Base-by-base conservation (phyloP, 1,140 invertebrate species). In the Tribolium madens region DNA sequence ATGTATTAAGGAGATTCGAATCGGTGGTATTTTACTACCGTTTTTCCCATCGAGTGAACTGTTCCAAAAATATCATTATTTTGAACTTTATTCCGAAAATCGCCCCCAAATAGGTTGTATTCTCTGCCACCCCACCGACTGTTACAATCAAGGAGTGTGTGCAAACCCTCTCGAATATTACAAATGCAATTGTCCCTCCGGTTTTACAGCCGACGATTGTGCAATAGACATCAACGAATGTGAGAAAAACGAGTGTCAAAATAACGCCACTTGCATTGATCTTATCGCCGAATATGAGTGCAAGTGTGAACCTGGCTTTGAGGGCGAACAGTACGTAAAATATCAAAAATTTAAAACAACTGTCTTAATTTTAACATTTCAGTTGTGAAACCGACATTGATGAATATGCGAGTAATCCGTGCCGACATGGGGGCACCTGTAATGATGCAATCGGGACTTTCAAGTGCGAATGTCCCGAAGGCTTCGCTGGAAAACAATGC, bases 1-100 rank as follows among this genome's bases (percentile, higher is more conserved):
- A 1, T 99, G 97, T 84, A 85, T 99, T 73, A 92, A 93, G 10
- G 95, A 97, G 85, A 92, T 97, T 17, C 89, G 95, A 76, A 92
- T 99, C 72, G 94, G 94, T 10, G 89, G 89, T 46, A 89, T 96
- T 75, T 88, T 98, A 12, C 85, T 98, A 36, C 96, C 97, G n/a
- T 98, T 95, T 85, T 98, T 97, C 85, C 90, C 91, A 31, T 89
- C 91, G 78, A 86, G 90, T 47, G 89, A 93, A 84, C 89, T 95
- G 46, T 93, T 94, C 84, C 88, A 89, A 48, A 91, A 91, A 73
- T 87, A 88, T 12, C 86, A 85, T 31, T 88, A 88, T 81, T 89
- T 92, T 72, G 87, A 89, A 4, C 84, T 93, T 1, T 12, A 86
- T 79, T 81, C 77, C 53, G 82, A 81, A 9, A 73, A 31, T 6